Evolutionary conservation across 2,113 vertebrate genomes (phyloP).

Genomic region (Psettodes erumei): DNA sequence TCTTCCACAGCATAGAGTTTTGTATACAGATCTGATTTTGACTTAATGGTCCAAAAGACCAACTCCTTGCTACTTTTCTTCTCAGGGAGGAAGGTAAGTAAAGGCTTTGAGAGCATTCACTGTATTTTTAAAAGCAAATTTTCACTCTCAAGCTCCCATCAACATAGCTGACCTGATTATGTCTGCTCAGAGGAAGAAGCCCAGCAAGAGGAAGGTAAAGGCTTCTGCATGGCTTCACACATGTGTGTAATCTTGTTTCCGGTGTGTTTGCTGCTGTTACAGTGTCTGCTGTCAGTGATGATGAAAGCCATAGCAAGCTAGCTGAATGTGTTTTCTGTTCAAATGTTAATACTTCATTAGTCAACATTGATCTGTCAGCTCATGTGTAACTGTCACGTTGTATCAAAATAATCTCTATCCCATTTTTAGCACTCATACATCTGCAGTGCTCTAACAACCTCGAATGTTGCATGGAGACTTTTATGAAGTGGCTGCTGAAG

Average conservation of each 20-base stretch:
- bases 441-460: constrained; percentile 57
- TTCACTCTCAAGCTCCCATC: constrained; percentile 1
- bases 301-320: constrained; percentile 30
- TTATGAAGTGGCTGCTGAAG: neutral
- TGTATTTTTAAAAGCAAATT: constrained; percentile 22
- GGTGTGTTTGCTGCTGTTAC: constrained; percentile 28
- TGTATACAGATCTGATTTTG: neutral
- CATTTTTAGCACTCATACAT: constrained; percentile 28
- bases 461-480: constrained; percentile 15
- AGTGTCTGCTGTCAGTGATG: constrained; percentile 38
- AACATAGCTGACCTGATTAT: constrained; percentile 62
- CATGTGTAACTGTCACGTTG: constrained; percentile 15
- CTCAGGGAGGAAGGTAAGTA: constrained; percentile 77
- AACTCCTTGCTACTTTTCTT: constrained; percentile 5
- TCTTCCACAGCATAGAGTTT: too few relatives aligned
- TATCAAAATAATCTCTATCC: constrained; percentile 4
- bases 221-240: constrained; percentile 39
- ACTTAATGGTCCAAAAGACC: constrained; percentile 9
- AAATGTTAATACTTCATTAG: constrained; percentile 33
- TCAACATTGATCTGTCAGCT: constrained; percentile 15
- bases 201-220: constrained; percentile 52
- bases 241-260: constrained; percentile 29
- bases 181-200: constrained; percentile 60
- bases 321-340: constrained; percentile 29
- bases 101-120: constrained; percentile 25